Base-by-base conservation (phyloP, 2,888 invertebrate species). In the Trypoxylon attenuatum region DNA sequence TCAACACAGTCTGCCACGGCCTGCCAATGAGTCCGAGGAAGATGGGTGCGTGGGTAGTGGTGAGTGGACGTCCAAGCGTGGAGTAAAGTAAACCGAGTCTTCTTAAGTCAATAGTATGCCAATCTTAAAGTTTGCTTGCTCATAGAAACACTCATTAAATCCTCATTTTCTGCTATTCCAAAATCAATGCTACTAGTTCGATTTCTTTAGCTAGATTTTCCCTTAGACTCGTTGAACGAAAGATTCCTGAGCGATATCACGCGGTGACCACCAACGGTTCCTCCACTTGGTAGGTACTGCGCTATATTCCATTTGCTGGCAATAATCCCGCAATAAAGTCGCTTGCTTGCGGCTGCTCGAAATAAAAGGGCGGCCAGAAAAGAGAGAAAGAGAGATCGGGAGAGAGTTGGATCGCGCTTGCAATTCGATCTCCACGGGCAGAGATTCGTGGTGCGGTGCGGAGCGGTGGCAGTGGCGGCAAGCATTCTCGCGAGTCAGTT, bases 401-500 rank as follows among this genome's bases (percentile, higher is more conserved):
- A 4, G 13, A n/a, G 13, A 13, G 13, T 33, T 33, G 33, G n/a
- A 33, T 10, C n/a, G 33, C 13, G 33, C 33, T 33, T 33, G 33
- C 33, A 33, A 33, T 33, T 42, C 16, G 16, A 42, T 42, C 42
- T 42, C 10, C 13, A 10, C 13, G 42, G 4, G 13, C 33, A 33
- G 13, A 13, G 33, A 18, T 10, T 10, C 18, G 27, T 10, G 19
- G 15, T 8, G 19, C 2, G 2, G 29, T 22, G 25, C 18, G 18
- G 23, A 49, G 15, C 45, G 45, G 33, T 53, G 47, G 53, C 29
- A 43, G 46, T 61, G 47, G 49, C 27, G 18, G 38, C 65, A 49
- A 65, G 62, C 71, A 73, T 72, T 72, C 72, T 69, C 73, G 73
- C 65, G 72, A 50, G 54, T 72, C 59, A 54, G 60, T 56, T 54